A percentile compares a stretch with the other conserved stretches of the same genome.
Conservation (phyloP, 1,140 invertebrate genomes). For the Mercenaria mercenaria region DNA sequence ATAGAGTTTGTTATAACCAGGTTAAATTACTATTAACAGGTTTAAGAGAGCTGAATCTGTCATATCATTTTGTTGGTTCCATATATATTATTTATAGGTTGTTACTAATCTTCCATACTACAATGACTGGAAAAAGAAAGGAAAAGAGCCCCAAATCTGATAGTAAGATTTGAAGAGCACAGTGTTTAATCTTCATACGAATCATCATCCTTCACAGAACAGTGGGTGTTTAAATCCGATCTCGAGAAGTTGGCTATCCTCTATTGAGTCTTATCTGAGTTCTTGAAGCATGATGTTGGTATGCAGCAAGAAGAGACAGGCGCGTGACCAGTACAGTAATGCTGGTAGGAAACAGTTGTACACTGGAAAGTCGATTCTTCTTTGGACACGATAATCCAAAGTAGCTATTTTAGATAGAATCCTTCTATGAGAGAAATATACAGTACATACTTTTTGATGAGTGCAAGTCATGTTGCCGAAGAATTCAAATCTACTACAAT, state of each 20-base stretch:
- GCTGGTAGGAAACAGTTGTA: neutral
- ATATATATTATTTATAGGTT: neutral
- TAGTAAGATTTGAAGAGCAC: neutral
- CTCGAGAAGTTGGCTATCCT: slow-evolving; percentile 31
- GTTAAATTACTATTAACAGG: too few relatives aligned
- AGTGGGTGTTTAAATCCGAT: neutral
- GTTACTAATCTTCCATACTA: neutral
- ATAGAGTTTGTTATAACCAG: too few relatives aligned
- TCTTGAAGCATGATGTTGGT: slow-evolving; percentile 9
- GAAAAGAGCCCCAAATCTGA: neutral
- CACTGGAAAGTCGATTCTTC: too few relatives aligned
- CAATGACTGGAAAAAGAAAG: slow-evolving; percentile 38
- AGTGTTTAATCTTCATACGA: neutral
- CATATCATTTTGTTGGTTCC: too few relatives aligned
- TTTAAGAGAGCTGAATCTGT: too few relatives aligned
- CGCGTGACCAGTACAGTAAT: neutral
- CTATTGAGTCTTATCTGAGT: slow-evolving; percentile 22
- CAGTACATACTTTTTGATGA: too few relatives aligned
- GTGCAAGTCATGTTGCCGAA: too few relatives aligned
- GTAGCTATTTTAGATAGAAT: too few relatives aligned
- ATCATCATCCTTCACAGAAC: neutral
- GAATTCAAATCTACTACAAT: too few relatives aligned
- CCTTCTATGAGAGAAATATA: too few relatives aligned
- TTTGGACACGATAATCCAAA: too few relatives aligned
- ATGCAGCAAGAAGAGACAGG: slow-evolving; percentile 19